Percentiles rank a stretch among this genome's conserved stretches.
Conservation (phyloP, 1,140 invertebrate genomes). For the Vollenhovia emeryi region DNA sequence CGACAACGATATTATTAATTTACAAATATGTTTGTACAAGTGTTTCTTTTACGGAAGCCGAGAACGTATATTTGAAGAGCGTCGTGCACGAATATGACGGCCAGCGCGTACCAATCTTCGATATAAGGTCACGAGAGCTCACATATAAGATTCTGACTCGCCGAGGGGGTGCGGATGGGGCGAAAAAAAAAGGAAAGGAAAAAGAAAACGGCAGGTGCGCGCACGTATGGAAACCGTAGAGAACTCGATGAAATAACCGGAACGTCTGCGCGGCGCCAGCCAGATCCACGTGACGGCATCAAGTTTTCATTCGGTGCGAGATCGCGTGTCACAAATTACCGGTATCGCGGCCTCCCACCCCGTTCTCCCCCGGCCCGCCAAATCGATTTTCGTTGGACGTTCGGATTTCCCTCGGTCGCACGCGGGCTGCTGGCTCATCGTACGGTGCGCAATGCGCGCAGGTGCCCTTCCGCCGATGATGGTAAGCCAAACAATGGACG, state of each 20-base stretch:
- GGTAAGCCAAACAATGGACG: constrained; percentile 61
- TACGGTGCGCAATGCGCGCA: constrained; percentile 5
- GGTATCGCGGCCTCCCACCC: constrained; percentile 68
- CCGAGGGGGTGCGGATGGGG: neutral
- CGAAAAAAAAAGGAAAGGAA: neutral
- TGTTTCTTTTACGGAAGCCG: neutral
- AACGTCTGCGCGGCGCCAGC: constrained; percentile 69
- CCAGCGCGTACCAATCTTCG: neutral
- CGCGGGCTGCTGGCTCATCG: neutral
- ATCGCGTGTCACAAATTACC: constrained; percentile 84
- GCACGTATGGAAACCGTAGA: constrained; percentile 34
- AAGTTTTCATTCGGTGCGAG: constrained; percentile 79
- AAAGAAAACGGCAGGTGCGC: neutral
- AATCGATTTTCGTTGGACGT: constrained; percentile 81
- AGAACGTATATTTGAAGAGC: neutral
- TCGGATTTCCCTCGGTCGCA: constrained; percentile 60
- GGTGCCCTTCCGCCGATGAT: constrained; percentile 52
- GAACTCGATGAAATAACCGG: constrained; percentile 66
- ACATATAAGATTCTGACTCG: neutral
- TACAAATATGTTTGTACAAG: neutral
- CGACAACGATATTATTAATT: neutral
- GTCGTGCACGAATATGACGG: neutral
- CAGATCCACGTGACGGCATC: constrained; percentile 77
- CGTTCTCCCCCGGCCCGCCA: constrained; percentile 55
- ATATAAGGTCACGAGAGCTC: constrained; percentile 5